Base-by-base conservation (phyloP, 2,113 vertebrate genomes). In the Cacatua alba region DNA sequence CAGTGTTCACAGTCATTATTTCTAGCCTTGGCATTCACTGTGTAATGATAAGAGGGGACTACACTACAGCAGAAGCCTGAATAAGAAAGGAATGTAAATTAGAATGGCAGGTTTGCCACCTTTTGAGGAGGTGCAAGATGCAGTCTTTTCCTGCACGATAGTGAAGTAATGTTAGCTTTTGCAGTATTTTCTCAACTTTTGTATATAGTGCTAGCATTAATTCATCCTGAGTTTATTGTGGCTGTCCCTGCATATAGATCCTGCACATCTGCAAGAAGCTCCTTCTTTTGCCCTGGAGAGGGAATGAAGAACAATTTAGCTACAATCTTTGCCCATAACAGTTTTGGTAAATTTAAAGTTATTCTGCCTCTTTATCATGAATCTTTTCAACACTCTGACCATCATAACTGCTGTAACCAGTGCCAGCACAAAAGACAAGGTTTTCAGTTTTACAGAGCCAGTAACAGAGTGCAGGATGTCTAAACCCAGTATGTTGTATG, bases 361-460 rank as follows among this genome's bases (percentile, higher is more conserved):
- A 63, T 83, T 93, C 16, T 64, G 11, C 24, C 64, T 7, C 19
- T 70, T 94, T 67, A 33, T 53, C 37, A 43, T 25, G 4, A 80
- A 72, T 53, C 41, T 67, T 11, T 82, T 75, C 43, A 83, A 43
- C 12, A 41, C 2, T 1, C 3, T 76, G 31, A 68, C 46, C 11
- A 51, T 80, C 35, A 35, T 25, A 88, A 68, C 39, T 68, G 19
- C 53, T 92, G 39, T 55, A 90, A 44, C 11, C 33, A 31, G 8
- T 49, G 17, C 39, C 89, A 92, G 28, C 20, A 74, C 35, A 75
- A 90, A 91, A 93, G 28, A 29, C 16, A 90, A 78, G 33, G 6
- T 33, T 77, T 95, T 84, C 59, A 41, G 78, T 96, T 94, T 92
- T 90, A 65, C 44, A 75, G 57, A 96, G 19, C 21, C 17, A 65